Percentiles rank a stretch among this genome's conserved stretches.
Evolutionary conservation across 2,113 vertebrate genomes (phyloP).

Genomic region (Callaeas wilsoni): DNA sequence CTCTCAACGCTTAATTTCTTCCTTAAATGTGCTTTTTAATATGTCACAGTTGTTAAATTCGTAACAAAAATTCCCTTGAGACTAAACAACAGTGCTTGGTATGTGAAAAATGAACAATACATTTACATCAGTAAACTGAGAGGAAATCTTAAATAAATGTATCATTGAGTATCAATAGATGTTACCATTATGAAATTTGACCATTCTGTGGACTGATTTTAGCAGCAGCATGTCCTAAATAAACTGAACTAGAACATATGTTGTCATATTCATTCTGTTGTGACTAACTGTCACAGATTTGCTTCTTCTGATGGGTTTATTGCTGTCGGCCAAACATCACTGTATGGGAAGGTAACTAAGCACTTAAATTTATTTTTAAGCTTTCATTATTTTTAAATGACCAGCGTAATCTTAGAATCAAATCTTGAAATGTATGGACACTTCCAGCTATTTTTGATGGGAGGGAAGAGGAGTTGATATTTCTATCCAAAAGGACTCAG

Average conservation of each 20-base stretch:
- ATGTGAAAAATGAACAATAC: constrained; percentile 77
- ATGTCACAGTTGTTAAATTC: constrained; percentile 75
- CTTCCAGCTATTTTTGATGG: not conserved
- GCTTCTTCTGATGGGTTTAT: constrained; percentile 12
- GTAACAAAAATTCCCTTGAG: constrained; percentile 71
- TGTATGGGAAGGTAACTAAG: not conserved
- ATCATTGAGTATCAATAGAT: constrained; percentile 60
- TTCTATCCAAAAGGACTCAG: not conserved
- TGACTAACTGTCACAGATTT: constrained; percentile 21
- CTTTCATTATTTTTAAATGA: not conserved
- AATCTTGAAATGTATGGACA: not conserved
- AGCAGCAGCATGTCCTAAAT: constrained; percentile 53
- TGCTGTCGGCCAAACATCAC: not conserved
- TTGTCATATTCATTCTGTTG: not conserved
- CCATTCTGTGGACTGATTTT: constrained; percentile 38
- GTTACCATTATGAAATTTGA: constrained; percentile 47
- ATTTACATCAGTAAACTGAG: constrained; percentile 60
- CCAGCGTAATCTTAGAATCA: not conserved
- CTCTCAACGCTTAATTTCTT: constrained; percentile 70
- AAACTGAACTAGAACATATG: constrained; percentile 27
- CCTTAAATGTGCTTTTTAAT: constrained; percentile 77
- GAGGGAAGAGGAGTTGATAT: not conserved
- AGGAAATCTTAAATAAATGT: constrained; percentile 69
- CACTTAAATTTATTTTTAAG: not conserved
- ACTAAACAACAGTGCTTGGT: constrained; percentile 70